Percentiles rank a stretch among this genome's conserved stretches.
These are phyloP conservation scores for Smittia sp. DNA, from an alignment of 2,888 invertebrate species.

Conservation along the genomic window DNA sequence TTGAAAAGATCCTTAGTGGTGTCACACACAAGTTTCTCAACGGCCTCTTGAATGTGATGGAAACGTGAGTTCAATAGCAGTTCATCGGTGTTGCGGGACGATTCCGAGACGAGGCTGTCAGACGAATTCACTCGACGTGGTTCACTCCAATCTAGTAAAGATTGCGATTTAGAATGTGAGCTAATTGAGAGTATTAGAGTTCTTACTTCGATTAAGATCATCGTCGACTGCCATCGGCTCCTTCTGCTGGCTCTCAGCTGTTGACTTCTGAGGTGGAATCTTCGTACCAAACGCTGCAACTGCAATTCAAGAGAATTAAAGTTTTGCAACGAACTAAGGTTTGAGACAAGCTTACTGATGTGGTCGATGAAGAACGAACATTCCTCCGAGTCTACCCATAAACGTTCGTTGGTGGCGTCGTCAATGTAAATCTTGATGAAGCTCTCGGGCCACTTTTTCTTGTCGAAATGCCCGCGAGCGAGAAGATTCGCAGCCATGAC, in stretches of 20 bases:
- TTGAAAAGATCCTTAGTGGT: slow-evolving; percentile 84
- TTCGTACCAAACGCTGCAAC: slow-evolving; percentile 49
- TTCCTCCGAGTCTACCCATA: slow-evolving; percentile 91
- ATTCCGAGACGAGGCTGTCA: slow-evolving; percentile 37
- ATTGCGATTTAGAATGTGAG: no score
- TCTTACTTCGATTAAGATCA: no score
- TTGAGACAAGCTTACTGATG: slow-evolving; percentile 71
- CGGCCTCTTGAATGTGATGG: slow-evolving; percentile 56
- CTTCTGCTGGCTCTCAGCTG: slow-evolving; percentile 44
- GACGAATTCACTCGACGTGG: no score
- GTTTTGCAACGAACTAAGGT: slow-evolving; percentile 58
- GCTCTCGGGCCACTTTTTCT: slow-evolving; percentile 85
- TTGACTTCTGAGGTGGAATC: slow-evolving; percentile 47
- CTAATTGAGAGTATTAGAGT: no score
- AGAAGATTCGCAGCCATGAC: slow-evolving; percentile 82
- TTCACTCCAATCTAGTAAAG: no score
- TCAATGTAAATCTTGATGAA: slow-evolving; percentile 93
- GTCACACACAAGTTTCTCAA: slow-evolving; percentile 80
- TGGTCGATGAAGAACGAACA: slow-evolving; percentile 91
- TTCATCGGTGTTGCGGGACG: slow-evolving; percentile 36
- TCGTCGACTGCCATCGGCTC: slow-evolving; percentile 53
- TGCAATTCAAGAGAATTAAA: background rate
- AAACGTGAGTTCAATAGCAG: slow-evolving; percentile 22
- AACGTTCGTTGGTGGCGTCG: slow-evolving; percentile 87
- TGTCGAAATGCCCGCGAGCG: slow-evolving; percentile 75